Evolutionary conservation across 1,140 invertebrate genomes (phyloP).

Genomic region (Drosophila tropicalis): DNA sequence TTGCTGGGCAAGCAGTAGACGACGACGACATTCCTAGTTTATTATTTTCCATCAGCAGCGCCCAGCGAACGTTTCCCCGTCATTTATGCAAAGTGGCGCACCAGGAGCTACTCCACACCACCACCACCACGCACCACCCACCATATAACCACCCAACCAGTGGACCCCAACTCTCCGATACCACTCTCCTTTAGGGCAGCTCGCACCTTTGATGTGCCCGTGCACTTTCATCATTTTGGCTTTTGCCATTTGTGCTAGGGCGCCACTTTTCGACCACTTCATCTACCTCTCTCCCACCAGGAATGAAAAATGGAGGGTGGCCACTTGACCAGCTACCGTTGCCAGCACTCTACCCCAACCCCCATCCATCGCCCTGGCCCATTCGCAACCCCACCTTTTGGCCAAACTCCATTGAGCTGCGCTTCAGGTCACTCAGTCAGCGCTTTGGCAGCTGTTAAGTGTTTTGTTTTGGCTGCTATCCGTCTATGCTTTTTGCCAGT

Average conservation of each 20-base stretch:
- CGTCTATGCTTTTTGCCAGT: conserved; percentile 23
- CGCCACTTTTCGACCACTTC: conserved; percentile 74
- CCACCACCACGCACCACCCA: too few species aligned
- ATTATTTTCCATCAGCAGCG: conserved; percentile 60
- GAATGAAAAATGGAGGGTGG: conserved; percentile 49
- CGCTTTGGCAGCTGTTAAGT: conserved; percentile 65
- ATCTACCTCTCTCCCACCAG: neutral
- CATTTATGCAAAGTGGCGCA: conserved; percentile 77
- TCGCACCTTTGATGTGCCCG: conserved; percentile 74
- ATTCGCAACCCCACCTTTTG: neutral
- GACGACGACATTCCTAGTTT: conserved; percentile 63
- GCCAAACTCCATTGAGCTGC: conserved; percentile 15
- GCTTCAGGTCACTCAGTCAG: conserved; percentile 74
- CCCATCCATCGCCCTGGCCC: neutral
- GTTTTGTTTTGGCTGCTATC: conserved; percentile 59
- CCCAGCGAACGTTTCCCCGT: conserved; percentile 31
- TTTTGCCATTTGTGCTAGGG: conserved; percentile 72
- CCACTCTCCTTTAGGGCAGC: conserved; percentile 43
- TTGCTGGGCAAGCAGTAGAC: too few species aligned
- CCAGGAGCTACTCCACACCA: conserved; percentile 32
- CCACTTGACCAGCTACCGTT: conserved; percentile 67
- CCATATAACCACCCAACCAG: neutral
- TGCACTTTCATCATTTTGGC: conserved; percentile 79
- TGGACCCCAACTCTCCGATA: conserved; percentile 14
- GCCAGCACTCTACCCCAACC: neutral